Conservation (phyloP, 2,888 invertebrate species). For the Athrips mouffetella region DNA sequence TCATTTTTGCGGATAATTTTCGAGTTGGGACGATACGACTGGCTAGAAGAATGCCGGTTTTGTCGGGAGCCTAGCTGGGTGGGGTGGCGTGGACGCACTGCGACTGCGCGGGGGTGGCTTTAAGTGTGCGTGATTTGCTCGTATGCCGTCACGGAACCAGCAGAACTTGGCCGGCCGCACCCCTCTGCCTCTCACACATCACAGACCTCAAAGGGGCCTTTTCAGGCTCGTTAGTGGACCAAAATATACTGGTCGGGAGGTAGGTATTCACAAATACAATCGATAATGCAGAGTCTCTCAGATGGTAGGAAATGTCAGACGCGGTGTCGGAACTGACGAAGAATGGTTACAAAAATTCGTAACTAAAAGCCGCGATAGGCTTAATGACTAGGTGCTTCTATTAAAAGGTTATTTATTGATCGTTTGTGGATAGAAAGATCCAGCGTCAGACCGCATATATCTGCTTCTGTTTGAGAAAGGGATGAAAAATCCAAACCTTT, state of each 20-base stretch:
- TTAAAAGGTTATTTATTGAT: not conserved
- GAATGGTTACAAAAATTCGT: slow-evolving; percentile 40
- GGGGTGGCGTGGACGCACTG: slow-evolving; percentile 52
- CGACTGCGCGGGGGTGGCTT: slow-evolving; percentile 60
- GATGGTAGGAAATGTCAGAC: slow-evolving; percentile 71
- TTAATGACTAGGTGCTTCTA: not conserved
- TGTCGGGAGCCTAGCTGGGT: slow-evolving; percentile 60
- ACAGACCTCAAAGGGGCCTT: not conserved
- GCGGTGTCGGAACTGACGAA: slow-evolving; percentile 55
- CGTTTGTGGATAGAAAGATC: not conserved
- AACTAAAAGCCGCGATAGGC: slow-evolving; percentile 20
- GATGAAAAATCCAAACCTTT: too few species aligned
- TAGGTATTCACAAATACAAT: slow-evolving; percentile 65
- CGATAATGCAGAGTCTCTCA: slow-evolving; percentile 65
- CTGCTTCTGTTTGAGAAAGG: too few species aligned
- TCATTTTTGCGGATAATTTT: slow-evolving; percentile 28
- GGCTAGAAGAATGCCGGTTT: slow-evolving; percentile 71
- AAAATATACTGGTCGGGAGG: slow-evolving; percentile 35
- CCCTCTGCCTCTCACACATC: slow-evolving; percentile 37
- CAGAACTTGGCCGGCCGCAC: slow-evolving; percentile 39
- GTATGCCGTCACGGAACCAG: slow-evolving; percentile 43
- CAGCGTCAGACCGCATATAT: not conserved
- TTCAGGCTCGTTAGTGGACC: slow-evolving; percentile 33
- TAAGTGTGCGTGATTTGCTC: slow-evolving; percentile 65
- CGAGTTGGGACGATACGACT: slow-evolving; percentile 61